Evolutionary conservation across 2,888 invertebrate species (phyloP), one percentile per base, ranked within the genome.

Genomic region (Rhabditoides inermis): DNA sequence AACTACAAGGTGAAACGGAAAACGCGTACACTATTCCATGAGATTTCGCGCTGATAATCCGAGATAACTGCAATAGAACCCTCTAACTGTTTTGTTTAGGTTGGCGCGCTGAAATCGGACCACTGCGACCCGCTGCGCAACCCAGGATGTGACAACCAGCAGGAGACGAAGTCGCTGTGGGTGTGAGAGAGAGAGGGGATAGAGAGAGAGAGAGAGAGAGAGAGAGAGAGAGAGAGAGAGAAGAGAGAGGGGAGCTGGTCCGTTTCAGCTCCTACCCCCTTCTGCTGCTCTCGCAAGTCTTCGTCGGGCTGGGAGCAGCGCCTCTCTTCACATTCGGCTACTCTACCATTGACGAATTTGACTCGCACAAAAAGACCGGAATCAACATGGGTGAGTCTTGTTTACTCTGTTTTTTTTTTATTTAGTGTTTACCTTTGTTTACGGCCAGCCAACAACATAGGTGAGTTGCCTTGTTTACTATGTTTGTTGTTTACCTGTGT

Each of bases 291-390:
- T 63, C 63, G 7, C 65, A 66, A 54, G 52, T 63, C 3, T 58
- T 66, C 15, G 58, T 63, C 3, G 65, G 65, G 28, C 55, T 66
- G 2, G 65, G 65, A 25, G 65, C 65, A 1, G 59, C 56, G 28
- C 65, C 65, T 12, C 49, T 66, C 5, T 66, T 66, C 53, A 66
- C 65, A 2, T 66, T 63, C 42, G 65, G 65, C 18, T 63, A 63
- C 30, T 62, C 65, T n/a, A 60, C 58, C 15, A 45, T 66, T 10
- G 65, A 66, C 36, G 65, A 66, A 32, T 63, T 63, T 48, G 65
- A 66, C 39, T 54, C 58, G 3, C 57, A 60, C n/a, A 62, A 61
- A 42, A 48, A 58, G 35, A 66, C 65, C 4, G 65, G 61, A 22
- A 54, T 50, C 40, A 66, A 66, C 25, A 57, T 63, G 49, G 60